Evolutionary conservation across 2,113 vertebrate species (phyloP).

Genomic region (Suncus etruscus): DNA sequence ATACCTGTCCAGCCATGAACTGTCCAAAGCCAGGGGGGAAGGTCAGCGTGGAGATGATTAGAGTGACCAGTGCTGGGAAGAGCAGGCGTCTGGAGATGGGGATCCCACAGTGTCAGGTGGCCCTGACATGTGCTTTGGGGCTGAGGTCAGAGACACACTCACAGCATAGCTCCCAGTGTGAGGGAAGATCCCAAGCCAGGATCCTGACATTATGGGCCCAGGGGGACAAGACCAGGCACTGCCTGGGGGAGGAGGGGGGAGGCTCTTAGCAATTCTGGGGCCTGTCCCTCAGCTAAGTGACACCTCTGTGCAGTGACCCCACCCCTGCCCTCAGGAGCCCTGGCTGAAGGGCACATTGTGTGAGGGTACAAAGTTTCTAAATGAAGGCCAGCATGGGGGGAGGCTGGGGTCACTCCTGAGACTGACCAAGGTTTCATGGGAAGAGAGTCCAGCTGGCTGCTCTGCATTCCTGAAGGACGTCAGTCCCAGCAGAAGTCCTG

Average conservation of each 20-base stretch:
- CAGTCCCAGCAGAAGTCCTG: neutral
- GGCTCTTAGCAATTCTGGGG: neutral
- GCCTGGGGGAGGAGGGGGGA: too few relatives aligned
- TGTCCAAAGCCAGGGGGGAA: constrained; percentile 98
- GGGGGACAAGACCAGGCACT: too few relatives aligned
- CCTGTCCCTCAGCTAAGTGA: neutral
- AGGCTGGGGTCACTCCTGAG: neutral
- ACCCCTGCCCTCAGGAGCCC: neutral
- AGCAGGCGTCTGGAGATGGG: constrained; percentile 91
- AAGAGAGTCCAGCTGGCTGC: neutral
- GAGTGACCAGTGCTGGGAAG: constrained; percentile 95
- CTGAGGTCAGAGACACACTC: constrained; percentile 23
- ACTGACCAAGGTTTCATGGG: neutral
- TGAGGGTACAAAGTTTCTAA: neutral
- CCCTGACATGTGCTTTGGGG: neutral
- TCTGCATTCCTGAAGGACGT: constrained; percentile 6
- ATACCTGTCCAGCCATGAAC: constrained; percentile 98
- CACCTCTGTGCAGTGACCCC: neutral
- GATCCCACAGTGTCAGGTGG: constrained; percentile 53
- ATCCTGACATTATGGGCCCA: too few relatives aligned
- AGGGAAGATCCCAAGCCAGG: too few relatives aligned
- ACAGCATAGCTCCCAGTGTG: neutral
- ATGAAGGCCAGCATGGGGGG: constrained; percentile 21
- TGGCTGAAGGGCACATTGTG: neutral
- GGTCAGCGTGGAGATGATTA: constrained; percentile 95